phyloP scores from a whole-genome alignment of 2,113 vertebrate species.

The Naja naja region DNA sequence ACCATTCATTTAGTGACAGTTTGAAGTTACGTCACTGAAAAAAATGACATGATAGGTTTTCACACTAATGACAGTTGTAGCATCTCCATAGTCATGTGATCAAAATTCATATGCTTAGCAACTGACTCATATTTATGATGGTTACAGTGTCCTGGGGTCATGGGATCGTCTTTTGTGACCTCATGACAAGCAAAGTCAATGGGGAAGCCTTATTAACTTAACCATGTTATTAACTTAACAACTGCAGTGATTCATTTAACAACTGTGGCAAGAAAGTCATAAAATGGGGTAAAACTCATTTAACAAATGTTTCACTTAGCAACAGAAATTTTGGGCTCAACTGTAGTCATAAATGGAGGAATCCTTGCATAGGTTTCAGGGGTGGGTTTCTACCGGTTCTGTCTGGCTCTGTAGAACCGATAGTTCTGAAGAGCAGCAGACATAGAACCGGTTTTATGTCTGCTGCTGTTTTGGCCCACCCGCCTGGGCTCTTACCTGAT shows the following conservation, averaged over 20 bases:
- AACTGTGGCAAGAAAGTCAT: background rate
- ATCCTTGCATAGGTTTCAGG: too few relatives aligned
- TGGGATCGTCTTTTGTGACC: background rate
- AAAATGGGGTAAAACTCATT: background rate
- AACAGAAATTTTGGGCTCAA: background rate
- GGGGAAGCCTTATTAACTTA: background rate
- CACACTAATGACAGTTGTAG: background rate
- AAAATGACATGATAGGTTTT: background rate
- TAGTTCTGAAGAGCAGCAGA: too few relatives aligned
- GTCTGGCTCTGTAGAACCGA: too few relatives aligned
- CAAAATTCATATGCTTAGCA: background rate
- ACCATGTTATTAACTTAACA: background rate
- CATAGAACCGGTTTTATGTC: too few relatives aligned
- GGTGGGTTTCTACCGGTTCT: too few relatives aligned
- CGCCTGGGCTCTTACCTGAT: too few relatives aligned
- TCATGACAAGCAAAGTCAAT: background rate
- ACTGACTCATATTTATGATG: background rate
- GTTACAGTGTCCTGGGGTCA: background rate
- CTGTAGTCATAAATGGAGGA: background rate
- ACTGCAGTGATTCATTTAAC: background rate
- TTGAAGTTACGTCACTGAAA: background rate
- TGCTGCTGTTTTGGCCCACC: too few relatives aligned
- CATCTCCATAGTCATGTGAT: background rate
- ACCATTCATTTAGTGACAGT: background rate
- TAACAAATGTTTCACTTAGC: background rate